Conservation (phyloP, 2,888 invertebrate species). For the Rhagonycha lutea region DNA sequence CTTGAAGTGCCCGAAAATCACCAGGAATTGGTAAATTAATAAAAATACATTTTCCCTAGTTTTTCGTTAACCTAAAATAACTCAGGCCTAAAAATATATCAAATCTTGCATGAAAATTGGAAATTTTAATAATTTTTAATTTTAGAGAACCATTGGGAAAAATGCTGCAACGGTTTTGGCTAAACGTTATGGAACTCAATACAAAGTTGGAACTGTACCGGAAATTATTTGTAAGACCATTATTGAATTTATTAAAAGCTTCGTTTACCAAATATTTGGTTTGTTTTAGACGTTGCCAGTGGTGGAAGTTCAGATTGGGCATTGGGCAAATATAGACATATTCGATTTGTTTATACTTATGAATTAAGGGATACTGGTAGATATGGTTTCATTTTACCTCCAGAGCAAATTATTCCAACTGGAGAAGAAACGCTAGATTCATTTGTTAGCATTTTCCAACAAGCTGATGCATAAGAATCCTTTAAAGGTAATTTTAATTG, state of each 20-base stretch:
- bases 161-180: constrained; percentile 47
- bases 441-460: constrained; percentile 57
- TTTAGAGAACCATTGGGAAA: constrained; percentile 47
- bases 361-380: constrained; percentile 66
- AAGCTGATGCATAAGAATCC: constrained; percentile 25
- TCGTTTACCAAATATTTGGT: too few species aligned
- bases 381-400: constrained; percentile 71
- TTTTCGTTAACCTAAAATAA: too few species aligned
- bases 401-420: constrained; percentile 66
- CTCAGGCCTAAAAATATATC: too few species aligned
- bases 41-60: neutral
- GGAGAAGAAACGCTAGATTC: constrained; percentile 68
- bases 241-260: constrained; percentile 47
- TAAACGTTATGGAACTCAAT: constrained; percentile 53
- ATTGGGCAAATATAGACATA: constrained; percentile 60
- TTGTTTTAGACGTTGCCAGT: constrained; percentile 12
- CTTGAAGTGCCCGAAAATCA: neutral
- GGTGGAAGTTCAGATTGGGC: constrained; percentile 69
- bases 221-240: constrained; percentile 57
- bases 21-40: neutral
- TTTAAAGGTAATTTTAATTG: neutral
- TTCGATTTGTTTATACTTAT: constrained; percentile 66
- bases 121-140: constrained; percentile 19
- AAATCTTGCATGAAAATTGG: too few species aligned
- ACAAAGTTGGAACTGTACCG: constrained; percentile 54